These are phyloP conservation scores for Alouatta palliata DNA, from an alignment of 2,113 vertebrate species.

Conservation along the genomic window DNA sequence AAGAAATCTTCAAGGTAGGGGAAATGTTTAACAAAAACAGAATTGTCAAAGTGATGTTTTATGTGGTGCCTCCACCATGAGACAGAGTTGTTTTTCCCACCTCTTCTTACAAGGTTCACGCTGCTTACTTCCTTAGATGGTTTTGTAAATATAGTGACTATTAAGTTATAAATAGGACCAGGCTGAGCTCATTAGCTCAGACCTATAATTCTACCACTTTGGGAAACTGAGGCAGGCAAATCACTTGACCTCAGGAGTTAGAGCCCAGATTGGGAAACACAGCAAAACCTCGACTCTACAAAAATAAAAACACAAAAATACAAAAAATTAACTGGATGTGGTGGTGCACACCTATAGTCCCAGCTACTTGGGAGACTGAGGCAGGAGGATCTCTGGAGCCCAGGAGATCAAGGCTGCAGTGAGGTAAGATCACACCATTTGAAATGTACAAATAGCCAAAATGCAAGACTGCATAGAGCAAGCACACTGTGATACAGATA, in stretches of 20 bases:
- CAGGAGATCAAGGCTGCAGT: too few relatives aligned
- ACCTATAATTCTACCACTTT: too few relatives aligned
- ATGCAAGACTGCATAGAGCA: background rate
- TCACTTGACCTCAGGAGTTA: too few relatives aligned
- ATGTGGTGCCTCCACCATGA: background rate
- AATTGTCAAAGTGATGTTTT: background rate
- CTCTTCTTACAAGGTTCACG: background rate
- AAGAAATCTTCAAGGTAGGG: background rate
- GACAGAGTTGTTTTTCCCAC: background rate
- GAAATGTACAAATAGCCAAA: background rate
- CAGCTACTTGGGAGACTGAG: too few relatives aligned
- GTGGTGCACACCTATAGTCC: too few relatives aligned
- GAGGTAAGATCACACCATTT: background rate
- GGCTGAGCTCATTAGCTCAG: fast-evolving
- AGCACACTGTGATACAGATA: background rate
- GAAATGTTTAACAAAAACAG: background rate
- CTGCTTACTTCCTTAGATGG: background rate
- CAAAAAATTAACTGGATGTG: too few relatives aligned
- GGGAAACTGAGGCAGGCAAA: too few relatives aligned
- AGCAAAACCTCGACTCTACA: too few relatives aligned
- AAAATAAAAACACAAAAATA: too few relatives aligned
- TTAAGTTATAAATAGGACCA: background rate
- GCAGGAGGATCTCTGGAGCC: too few relatives aligned
- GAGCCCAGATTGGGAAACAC: too few relatives aligned
- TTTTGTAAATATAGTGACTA: background rate